These are phyloP conservation scores for Dryobates pubescens DNA, from an alignment of 2,797 vertebrate species.

Conservation along the genomic window DNA sequence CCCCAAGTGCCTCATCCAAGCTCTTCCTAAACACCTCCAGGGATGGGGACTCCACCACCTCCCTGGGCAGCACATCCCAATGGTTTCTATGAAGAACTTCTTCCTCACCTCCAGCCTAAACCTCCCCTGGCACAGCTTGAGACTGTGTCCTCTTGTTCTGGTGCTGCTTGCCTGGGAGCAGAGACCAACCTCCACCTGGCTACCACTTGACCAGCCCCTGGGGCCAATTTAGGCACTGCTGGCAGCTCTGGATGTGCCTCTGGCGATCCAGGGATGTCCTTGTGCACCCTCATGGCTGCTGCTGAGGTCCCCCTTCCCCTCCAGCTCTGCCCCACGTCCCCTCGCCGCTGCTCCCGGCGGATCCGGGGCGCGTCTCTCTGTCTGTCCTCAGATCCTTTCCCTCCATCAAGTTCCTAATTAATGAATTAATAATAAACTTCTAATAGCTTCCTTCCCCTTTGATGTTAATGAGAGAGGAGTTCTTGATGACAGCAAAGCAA, in stretches of 20 bases:
- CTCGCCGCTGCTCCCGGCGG: not conserved
- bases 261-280: not conserved
- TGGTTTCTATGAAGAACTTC: no score
- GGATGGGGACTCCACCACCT: no score
- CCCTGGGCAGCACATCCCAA: no score
- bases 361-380: not conserved
- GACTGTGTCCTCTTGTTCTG: no score
- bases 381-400: not conserved
- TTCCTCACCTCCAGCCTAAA: no score
- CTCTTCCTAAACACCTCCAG: no score
- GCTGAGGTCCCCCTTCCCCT: not conserved
- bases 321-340: not conserved
- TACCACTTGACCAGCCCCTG: not conserved
- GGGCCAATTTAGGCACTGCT: not conserved
- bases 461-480: conserved; percentile 13
- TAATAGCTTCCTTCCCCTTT: conserved; percentile 47
- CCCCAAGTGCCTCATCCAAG: no score
- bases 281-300: not conserved
- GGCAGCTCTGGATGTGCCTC: not conserved
- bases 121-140: no score
- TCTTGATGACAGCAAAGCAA: not conserved
- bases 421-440: conserved; percentile 61
- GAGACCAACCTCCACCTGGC: no score
- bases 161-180: no score
- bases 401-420: conserved; percentile 12